A percentile compares a stretch with the other conserved stretches of the same genome.
These are phyloP conservation scores for Aleadryas rufinucha DNA, from an alignment of 2,113 vertebrate species.

Conservation along the genomic window DNA sequence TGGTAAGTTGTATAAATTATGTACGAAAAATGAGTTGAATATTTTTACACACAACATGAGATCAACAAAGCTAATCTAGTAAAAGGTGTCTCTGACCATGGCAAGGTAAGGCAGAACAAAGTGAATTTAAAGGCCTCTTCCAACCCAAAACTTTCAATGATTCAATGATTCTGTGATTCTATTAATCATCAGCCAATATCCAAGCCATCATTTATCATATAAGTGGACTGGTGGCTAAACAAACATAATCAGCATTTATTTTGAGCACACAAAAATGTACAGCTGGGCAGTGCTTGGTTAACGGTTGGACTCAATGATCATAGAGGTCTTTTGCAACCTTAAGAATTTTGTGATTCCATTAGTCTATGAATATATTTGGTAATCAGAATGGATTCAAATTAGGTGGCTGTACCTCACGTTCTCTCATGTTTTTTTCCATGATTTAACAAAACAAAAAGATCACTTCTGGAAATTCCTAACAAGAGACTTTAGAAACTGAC, in stretches of 20 bases:
- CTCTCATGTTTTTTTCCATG: not conserved
- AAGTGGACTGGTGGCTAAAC: not conserved
- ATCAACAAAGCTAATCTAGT: not conserved
- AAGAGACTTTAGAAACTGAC: not conserved
- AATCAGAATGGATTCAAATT: not conserved
- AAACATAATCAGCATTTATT: not conserved
- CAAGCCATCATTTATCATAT: not conserved
- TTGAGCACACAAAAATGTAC: not conserved
- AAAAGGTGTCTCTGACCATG: not conserved
- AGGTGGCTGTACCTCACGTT: not conserved
- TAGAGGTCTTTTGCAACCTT: not conserved
- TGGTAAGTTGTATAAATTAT: not conserved
- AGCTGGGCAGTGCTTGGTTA: not conserved
- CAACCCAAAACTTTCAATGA: not conserved
- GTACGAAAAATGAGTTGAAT: not conserved
- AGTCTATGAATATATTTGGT: not conserved
- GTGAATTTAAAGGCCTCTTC: not conserved
- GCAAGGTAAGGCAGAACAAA: not conserved
- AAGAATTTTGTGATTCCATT: not conserved
- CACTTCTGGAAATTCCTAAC: not conserved
- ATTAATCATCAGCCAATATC: not conserved
- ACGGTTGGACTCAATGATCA: not conserved
- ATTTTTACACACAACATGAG: not conserved
- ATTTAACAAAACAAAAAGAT: not conserved
- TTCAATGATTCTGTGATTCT: not conserved